Percentiles rank a stretch among this genome's conserved stretches.
Evolutionary conservation across 2,113 vertebrate genomes (phyloP).

Genomic region (Apodemus sylvaticus): DNA sequence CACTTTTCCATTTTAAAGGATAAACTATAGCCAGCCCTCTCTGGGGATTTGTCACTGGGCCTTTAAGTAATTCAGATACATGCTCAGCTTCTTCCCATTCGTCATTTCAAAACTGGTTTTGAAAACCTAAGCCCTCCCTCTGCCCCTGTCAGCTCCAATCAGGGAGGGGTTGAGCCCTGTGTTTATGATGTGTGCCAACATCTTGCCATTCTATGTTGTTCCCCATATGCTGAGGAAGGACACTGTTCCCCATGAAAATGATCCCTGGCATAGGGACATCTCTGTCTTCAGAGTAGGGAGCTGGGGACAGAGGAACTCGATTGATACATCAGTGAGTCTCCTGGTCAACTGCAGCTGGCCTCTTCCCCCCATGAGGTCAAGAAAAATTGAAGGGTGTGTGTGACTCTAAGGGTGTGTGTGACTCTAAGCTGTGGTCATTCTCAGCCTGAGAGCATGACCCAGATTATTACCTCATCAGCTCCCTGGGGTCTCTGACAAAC

Average conservation of each 20-base stretch:
- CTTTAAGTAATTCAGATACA: background rate
- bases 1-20: background rate
- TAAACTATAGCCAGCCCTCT: background rate
- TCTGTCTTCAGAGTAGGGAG: conserved; percentile 73
- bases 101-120: background rate
- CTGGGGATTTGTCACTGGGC: background rate
- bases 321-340: conserved; percentile 56
- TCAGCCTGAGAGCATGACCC: conserved; percentile 84
- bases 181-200: background rate
- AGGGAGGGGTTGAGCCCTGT: background rate
- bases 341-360: conserved; percentile 67
- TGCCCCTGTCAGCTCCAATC: background rate
- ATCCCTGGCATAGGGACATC: background rate
- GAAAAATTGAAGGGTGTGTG: conserved; percentile 68
- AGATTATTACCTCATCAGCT: conserved; percentile 95
- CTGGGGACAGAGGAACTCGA: conserved; percentile 68
- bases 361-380: conserved; percentile 78
- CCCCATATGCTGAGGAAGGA: accelerated
- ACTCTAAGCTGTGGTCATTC: conserved; percentile 78
- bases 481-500: conserved; percentile 93
- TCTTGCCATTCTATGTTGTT: background rate
- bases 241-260: background rate
- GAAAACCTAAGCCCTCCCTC: background rate
- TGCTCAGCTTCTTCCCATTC: background rate
- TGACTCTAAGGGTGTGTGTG: conserved; percentile 50